Evolutionary conservation across 1,140 invertebrate genomes (phyloP), one percentile per base, ranked within the genome.

Genomic region (Microplitis demolitor): DNA sequence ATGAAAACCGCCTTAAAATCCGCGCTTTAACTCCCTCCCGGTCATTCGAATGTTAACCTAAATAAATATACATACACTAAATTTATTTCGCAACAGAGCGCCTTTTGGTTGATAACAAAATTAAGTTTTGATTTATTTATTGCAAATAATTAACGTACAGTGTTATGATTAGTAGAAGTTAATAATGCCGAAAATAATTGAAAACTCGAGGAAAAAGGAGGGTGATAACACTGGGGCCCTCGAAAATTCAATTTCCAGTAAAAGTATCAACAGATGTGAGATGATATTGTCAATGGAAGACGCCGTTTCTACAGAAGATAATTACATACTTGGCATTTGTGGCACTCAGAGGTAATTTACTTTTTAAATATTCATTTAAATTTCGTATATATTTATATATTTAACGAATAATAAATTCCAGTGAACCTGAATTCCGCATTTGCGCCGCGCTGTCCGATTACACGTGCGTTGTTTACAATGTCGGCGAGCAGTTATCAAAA

Each of bases 391-490:
- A 11, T 51, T 70, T 58, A 53, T 53, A 50, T 56, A 67, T 53
- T 39, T 50, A 54, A 70, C 58, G 8, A 77, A 56, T 72, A 58
- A 45, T 62, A 33, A 53, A 56, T 67, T 63, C 50, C 24, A 87
- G 84, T 56, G 81, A 85, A 71, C 74, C 78, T 66, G 84, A 85
- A 66, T 85, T 84, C 68, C 80, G 78, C 50, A 76, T 89, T 39
- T 85, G 76, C 60, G 76, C 83, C 2, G 82, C 82, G 11, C 68
- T 84, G 3, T 85, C 87, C 0, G 80, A 85, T 77, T 73, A 81
- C 56, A 77, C 80, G 2, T 86, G 84, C 69, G 24, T 82, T n/a
- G 80, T 89, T 71, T 88, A 88, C 75, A 80, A 84, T 34, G 76
- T 85, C 13, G 82, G 82, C 13, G 82, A 86, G 61, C 74, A 60